Evolutionary conservation across 2,888 invertebrate species (phyloP).

Genomic region (Lithophane leautieri): DNA sequence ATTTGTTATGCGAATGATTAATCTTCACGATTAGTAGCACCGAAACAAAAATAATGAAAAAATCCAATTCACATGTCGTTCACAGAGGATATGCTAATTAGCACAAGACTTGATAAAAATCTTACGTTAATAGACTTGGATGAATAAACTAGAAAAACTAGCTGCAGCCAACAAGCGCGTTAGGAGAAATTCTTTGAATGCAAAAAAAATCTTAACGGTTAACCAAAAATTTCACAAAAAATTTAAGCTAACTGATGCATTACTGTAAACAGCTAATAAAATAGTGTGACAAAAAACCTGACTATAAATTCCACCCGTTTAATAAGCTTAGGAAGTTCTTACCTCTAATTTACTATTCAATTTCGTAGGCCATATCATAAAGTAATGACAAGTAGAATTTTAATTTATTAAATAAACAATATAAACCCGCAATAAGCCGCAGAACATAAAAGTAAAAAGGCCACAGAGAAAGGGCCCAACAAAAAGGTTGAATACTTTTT

Average conservation of each 20-base stretch:
- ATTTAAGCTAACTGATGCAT: constrained; percentile 52
- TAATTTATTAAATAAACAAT: constrained; percentile 60
- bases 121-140: constrained; percentile 34
- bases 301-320: constrained; percentile 38
- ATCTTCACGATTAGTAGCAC: constrained; percentile 8
- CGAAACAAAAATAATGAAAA: constrained; percentile 28
- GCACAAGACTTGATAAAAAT: constrained; percentile 49
- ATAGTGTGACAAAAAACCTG: constrained; percentile 38
- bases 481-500: constrained; percentile 71
- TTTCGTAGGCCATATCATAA: constrained; percentile 11
- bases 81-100: constrained; percentile 52
- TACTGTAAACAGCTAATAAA: constrained; percentile 57
- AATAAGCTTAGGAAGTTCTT: constrained; percentile 32
- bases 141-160: constrained; percentile 57
- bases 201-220: constrained; percentile 57
- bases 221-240: constrained; percentile 47
- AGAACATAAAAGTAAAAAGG: constrained; percentile 79
- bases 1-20: constrained; percentile 36
- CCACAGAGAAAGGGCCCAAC: constrained; percentile 79
- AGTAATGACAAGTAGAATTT: constrained; percentile 27
- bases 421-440: constrained; percentile 61
- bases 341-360: constrained; percentile 30
- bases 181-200: constrained; percentile 38
- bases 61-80: constrained; percentile 18
- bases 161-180: constrained; percentile 40